Evolutionary conservation across 1,140 invertebrate species (phyloP), one percentile per base, ranked within the genome.

Genomic region (Archivesica marissinica): DNA sequence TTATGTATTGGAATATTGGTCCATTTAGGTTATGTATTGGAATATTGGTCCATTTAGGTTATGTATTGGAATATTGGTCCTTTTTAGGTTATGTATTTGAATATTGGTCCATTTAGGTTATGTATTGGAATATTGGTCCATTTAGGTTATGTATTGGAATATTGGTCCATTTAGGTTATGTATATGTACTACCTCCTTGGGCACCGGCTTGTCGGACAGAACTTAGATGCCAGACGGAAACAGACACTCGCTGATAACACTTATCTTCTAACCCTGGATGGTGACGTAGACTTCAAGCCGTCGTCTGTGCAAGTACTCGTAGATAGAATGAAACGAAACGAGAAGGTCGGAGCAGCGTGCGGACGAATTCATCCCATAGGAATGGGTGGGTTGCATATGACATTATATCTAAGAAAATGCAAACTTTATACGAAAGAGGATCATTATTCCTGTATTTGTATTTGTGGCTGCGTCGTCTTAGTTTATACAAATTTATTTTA

Each of bases 181-280:
- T 96, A 96, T 91, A 96, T 96, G 95, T 96, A 96, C 90, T 96
- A 96, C 89, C 89, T 96, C 17, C 89, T 92, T 41, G 92, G 92
- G 7, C 89, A 90, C 35, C 87, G 89, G n/a, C 87, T 92, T n/a
- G 87, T 92, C 38, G 88, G 87, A 17, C 88, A 90, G 64, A 87
- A 88, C 38, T 79, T 90, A 0, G 90, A 91, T 61, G 98, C 99
- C 92, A 98, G 64, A 98, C 98, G 93, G 97, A 99, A 96, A 96
- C 99, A 89, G 96, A 97, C 70, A 97, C 99, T 93, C 74, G 95
- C 95, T 17, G 94, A 95, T 76, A 95, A 96, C 87, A 96, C 95
- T 0, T 95, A 92, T 82, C 89, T 95, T 6, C 90, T 95, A 6
- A 94, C 95, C 4, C 91, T 95, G 50, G 95, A 95, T 86, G 95